phyloP scores from a whole-genome alignment of 2,113 vertebrate species.

The Indri indri region DNA sequence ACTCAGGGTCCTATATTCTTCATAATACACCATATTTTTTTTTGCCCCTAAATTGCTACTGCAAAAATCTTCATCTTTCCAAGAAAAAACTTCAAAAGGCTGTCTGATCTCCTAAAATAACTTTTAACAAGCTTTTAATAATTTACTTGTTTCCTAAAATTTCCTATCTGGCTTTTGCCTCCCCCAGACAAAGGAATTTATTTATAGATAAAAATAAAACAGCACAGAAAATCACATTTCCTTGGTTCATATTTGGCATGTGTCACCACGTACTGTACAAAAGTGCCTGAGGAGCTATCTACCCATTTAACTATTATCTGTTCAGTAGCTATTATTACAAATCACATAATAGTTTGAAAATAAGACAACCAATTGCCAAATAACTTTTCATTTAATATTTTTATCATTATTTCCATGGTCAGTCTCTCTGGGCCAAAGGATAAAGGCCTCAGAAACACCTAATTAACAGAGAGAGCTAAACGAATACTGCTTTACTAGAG shows the following conservation, averaged over 20 bases:
- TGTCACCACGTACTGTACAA: background rate
- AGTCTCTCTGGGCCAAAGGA: background rate
- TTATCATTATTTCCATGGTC: background rate
- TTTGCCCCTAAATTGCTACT: background rate
- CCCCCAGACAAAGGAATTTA: background rate
- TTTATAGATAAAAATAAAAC: background rate
- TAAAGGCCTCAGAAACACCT: background rate
- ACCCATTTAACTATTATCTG: background rate
- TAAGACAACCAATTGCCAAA: background rate
- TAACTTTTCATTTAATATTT: constrained; percentile 12
- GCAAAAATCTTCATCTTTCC: background rate
- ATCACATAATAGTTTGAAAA: background rate
- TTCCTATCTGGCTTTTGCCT: constrained; percentile 13
- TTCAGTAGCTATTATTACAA: background rate
- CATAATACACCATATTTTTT: background rate
- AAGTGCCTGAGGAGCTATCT: background rate
- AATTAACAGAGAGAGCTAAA: background rate
- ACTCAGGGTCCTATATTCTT: background rate
- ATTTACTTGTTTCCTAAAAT: background rate
- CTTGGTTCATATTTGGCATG: background rate
- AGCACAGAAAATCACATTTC: background rate
- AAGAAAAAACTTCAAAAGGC: background rate
- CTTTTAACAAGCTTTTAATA: background rate
- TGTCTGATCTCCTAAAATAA: constrained; percentile 9
- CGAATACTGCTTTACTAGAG: background rate